Conservation (phyloP, 2,888 invertebrate species). For the Phania funesta region DNA sequence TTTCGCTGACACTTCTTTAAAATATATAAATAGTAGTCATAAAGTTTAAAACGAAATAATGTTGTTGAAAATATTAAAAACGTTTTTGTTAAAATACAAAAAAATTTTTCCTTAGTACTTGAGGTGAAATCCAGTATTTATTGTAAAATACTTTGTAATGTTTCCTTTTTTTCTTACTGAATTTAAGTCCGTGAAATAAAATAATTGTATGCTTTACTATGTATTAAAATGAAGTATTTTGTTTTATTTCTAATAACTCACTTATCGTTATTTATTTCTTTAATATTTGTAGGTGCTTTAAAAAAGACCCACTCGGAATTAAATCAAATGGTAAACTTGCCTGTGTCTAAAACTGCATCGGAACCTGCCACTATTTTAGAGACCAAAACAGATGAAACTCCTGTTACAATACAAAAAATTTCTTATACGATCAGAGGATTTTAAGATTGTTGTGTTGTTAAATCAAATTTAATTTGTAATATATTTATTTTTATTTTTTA, state of each 20-base stretch:
- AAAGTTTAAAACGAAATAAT: background rate
- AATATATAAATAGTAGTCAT: conserved; percentile 10
- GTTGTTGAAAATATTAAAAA: background rate
- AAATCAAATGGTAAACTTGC: background rate
- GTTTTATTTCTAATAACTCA: background rate
- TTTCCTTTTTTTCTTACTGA: background rate
- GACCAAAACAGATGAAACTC: conserved; percentile 8
- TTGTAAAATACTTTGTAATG: background rate
- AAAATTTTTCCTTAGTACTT: background rate
- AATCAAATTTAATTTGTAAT: too few relatives aligned
- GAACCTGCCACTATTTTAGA: background rate
- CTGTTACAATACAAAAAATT: conserved; percentile 37
- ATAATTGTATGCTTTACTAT: conserved; percentile 9
- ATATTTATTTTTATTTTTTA: too few relatives aligned
- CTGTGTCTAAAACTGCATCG: background rate
- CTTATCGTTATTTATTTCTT: conserved; percentile 14
- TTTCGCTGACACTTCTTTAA: conserved; percentile 42
- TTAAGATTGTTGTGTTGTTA: background rate
- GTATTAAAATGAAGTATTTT: conserved; percentile 8
- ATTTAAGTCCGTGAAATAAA: conserved; percentile 12
- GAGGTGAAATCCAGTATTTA: background rate
- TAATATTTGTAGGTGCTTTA: conserved; percentile 49
- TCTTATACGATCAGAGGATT: conserved; percentile 42
- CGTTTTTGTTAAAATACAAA: background rate
- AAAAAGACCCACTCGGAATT: conserved; percentile 29